Evolutionary conservation across 2,113 vertebrate genomes (phyloP), one percentile per base, ranked within the genome.

Genomic region (Rana temporaria): DNA sequence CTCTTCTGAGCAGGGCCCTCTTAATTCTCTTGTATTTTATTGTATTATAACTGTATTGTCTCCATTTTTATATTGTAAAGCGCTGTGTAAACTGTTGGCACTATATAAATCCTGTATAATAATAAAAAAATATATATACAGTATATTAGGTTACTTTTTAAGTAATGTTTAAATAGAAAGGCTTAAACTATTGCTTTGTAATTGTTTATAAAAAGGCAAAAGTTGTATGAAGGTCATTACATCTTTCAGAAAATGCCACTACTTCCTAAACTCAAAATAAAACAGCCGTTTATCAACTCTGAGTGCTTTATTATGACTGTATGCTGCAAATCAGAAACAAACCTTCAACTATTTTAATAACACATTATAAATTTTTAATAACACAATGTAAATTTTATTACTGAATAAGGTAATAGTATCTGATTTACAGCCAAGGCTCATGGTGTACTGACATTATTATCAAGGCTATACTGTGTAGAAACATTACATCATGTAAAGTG

Each of bases 381-480:
- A 71, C 78, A 71, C 78, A 81, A 71, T 71, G 67, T 81, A 81
- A 81, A 81, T 81, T 81, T 71, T 81, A 81, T 81, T 70, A 81
- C 78, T n/a, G 32, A 71, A 81, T 71, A 81, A 71, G 57, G 57
- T 70, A 81, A 71, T 81, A 71, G 32, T 71, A 71, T 71, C 66
- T 81, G 67, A 81, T 81, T 81, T 81, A 71, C 68, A 70, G 78
- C 24, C 57, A 30, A 71, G 67, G 63, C 34, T 24, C 52, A 62
- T 20, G 59, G 56, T 71, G 52, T n/a, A 30, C 67, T 20, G 56
- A 26, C 38, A 52, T 71, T 81, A 63, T 60, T 81, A 53, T 22
- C 78, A 60, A 53, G 67, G 56, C 57, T 63, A 63, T 71, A 4
- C 32, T 70, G 78, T 48, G 67, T 81, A 60, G 32, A 52, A 53